Base-by-base conservation (phyloP, 2,888 invertebrate genomes). In the Tenthredo notha region DNA sequence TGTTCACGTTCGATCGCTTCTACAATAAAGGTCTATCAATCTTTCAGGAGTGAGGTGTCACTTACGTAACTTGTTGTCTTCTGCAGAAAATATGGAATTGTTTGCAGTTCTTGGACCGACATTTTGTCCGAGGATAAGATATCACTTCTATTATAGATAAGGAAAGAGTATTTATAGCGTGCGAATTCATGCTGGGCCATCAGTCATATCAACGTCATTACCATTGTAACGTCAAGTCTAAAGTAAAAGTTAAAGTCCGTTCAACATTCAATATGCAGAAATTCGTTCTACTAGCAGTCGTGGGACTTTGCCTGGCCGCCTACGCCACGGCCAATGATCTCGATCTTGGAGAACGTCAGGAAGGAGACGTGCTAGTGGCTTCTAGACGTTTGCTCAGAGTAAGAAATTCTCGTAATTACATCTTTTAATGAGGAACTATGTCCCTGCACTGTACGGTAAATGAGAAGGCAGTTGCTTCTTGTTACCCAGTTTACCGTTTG, bases 311-410 rank as follows among this genome's bases (percentile, higher is more conserved):
- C 0, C 25, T 90, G 84, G 82, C 88, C 21, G 84, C 86, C 15
- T 86, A 82, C 25, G 88, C 65, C 47, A 58, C 83, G 61, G 90
- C 87, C 10, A 86, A 88, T 29, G 86, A 89, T n/a, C 37, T 91
- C 9, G 21, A 78, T 5, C 67, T 87, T 18, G 91, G 91, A 7
- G 67, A 84, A 77, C 89, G 88, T 4, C 12, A 85, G 67, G 84
- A 85, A 0, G 87, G 86, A 0, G 91, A 91, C 75, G 10, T 84
- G 0, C 47, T 89, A 3, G 75, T 88, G 5, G 37, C 85, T 3
- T 40, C 88, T 43, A 86, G 86, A 61, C 29, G 80, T n/a, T 85
- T 91, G 10, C 33, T 21, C 40, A 89, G 88, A 85, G 91, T 91
- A 88, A 88, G 87, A 70, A 83, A 83, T 80, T 21, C 80, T 80